Evolutionary conservation across 2,888 invertebrate genomes (phyloP).

Genomic region (Dynastes tityus): DNA sequence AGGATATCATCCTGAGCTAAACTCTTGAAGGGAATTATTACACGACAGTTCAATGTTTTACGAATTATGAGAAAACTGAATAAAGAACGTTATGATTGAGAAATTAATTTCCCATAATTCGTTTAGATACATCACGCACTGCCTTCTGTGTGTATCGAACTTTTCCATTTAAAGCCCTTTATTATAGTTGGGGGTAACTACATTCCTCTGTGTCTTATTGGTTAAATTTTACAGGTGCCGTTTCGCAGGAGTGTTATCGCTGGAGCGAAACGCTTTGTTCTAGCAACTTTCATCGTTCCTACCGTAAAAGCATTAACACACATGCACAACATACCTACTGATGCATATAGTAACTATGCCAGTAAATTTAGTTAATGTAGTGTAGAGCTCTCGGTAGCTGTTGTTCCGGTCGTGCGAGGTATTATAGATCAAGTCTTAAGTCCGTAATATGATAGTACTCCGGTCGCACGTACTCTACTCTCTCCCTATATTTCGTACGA

Average conservation of each 20-base stretch:
- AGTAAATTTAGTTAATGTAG: slow-evolving; percentile 40
- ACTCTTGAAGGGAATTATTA: too few species aligned
- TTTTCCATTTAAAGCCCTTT: not conserved
- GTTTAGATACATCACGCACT: not conserved
- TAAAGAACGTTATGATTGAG: too few species aligned
- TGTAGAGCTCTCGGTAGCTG: slow-evolving; percentile 14
- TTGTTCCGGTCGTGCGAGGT: slow-evolving; percentile 22
- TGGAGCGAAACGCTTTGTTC: slow-evolving; percentile 36
- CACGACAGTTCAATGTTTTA: too few species aligned
- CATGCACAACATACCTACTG: too few species aligned
- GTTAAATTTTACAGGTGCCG: slow-evolving; percentile 36
- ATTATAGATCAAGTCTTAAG: slow-evolving; percentile 40
- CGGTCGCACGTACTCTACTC: not conserved
- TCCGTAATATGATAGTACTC: slow-evolving; percentile 31
- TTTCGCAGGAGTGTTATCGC: slow-evolving; percentile 24
- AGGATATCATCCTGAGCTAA: too few species aligned
- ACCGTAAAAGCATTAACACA: not conserved
- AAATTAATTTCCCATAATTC: not conserved
- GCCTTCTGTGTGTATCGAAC: not conserved
- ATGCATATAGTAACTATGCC: not conserved
- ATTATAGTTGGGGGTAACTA: not conserved
- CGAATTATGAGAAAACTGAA: too few species aligned
- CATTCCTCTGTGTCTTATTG: slow-evolving; percentile 24
- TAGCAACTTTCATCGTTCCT: slow-evolving; percentile 2
- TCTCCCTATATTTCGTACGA: slow-evolving; percentile 16